Conservation (phyloP, 2,113 vertebrate species). For the Haemorhous mexicanus region DNA sequence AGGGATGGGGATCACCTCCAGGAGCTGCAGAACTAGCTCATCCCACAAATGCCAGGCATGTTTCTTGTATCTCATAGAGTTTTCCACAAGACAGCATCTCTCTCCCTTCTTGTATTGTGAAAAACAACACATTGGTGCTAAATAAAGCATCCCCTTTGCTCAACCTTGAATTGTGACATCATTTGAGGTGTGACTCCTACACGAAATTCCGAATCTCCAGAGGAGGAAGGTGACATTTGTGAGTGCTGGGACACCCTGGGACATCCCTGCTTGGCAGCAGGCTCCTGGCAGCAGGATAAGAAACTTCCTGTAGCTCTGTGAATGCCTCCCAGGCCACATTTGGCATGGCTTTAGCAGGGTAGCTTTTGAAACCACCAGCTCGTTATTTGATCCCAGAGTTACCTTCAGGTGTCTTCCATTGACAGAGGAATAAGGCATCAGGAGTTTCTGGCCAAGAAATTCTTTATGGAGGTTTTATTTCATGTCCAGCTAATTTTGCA, state of each 20-base stretch:
- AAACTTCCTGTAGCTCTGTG: neutral
- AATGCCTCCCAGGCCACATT: neutral
- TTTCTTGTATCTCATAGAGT: neutral
- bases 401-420: neutral
- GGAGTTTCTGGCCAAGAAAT: neutral
- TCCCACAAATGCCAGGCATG: neutral
- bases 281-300: neutral
- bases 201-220: neutral
- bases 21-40: neutral
- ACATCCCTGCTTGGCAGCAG: neutral
- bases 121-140: neutral
- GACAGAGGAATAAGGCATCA: neutral
- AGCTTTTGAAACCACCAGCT: neutral
- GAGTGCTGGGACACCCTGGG: neutral
- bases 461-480: neutral
- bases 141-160: neutral
- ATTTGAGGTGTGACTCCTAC: neutral
- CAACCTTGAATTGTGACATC: neutral
- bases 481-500: neutral
- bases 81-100: neutral
- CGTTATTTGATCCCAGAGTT: neutral
- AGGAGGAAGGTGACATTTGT: neutral
- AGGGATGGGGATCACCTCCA: neutral
- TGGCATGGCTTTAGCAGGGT: neutral
- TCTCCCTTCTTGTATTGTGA: neutral